phyloP scores from a whole-genome alignment of 2,113 vertebrate species.

The Lutjanus erythropterus region DNA sequence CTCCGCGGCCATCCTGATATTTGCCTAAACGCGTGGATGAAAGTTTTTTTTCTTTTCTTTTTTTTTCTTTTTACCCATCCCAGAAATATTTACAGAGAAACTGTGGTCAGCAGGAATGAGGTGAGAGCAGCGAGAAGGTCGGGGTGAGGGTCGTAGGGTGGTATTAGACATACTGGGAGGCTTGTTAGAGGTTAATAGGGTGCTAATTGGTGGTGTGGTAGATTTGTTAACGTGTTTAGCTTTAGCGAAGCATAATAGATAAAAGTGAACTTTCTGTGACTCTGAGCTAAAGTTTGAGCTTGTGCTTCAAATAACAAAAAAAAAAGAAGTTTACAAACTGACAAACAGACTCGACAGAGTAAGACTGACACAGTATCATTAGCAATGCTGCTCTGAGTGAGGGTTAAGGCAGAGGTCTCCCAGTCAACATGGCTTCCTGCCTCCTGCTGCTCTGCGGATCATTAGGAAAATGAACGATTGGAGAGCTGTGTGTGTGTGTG shows the following conservation, averaged over 20 bases:
- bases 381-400: constrained; percentile 64
- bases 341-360: constrained; percentile 34
- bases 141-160: not conserved
- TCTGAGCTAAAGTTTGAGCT: constrained; percentile 8
- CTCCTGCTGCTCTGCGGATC: constrained; percentile 75
- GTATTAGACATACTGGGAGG: not conserved
- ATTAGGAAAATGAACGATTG: constrained; percentile 83
- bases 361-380: constrained; percentile 69
- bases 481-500: constrained; percentile 27
- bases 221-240: not conserved
- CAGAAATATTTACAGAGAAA: constrained; percentile 80
- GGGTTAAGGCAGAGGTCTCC: constrained; percentile 76
- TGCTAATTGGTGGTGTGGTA: constrained; percentile 4
- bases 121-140: not conserved
- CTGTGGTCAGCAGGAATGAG: constrained; percentile 66
- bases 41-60: constrained; percentile 42
- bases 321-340: constrained; percentile 41
- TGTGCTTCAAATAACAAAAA: constrained; percentile 27
- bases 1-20: constrained; percentile 84
- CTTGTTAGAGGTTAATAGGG: constrained; percentile 14
- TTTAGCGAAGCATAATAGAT: not conserved
- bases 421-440: constrained; percentile 74
- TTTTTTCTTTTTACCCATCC: constrained; percentile 50
- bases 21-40: constrained; percentile 85
- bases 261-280: constrained; percentile 3